Base-by-base conservation (phyloP, 2,113 vertebrate genomes). In the Leptosomus discolor region DNA sequence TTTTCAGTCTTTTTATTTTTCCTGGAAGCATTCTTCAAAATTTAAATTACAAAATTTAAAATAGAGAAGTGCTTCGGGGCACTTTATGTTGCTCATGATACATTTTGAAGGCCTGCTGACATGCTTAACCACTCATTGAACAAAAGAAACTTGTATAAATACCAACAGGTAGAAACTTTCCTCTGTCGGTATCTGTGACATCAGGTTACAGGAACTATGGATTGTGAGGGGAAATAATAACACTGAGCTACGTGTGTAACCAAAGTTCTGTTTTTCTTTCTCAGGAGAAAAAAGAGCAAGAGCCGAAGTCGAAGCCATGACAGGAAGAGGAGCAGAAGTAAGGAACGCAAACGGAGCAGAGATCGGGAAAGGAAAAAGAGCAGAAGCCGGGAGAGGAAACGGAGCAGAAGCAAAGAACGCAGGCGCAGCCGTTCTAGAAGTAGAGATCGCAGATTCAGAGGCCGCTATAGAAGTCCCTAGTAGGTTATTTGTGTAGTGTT, bases 261-360 rank as follows among this genome's bases (percentile, higher is more conserved):
- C 48, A 81, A 69, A 96, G 85, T 8, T 74, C 45, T 11, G 1
- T 11, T 63, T 84, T 36, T 17, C 11, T 93, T 73, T 92, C 48
- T 95, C 90, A 99, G 99, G 98, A 99, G 99, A 98, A 99, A 99
- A 98, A 99, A 99, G 97, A 99, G 99, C 95, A 98, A 99, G 95
- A 99, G 98, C 95, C 98, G 98, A 96, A 99, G 99, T 96, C 99
- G 99, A 56, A 99, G 99, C 97, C 98, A 98, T 95, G 99, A 99
- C 91, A 98, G 98, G 79, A 99, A 99, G 90, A 98, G 97, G 96
- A 99, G 98, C 95, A 98, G 98, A 95, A 99, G 99, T 97, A 99
- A 98, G 95, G 99, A 99, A 34, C 98, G 98, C 23, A 99, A 99
- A 21, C 98, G 98, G 91, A 99, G 99, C 96, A 98, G 97, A 77